phyloP scores from a whole-genome alignment of 92 coral and sea anemone species.

The Actinernus sp. region DNA sequence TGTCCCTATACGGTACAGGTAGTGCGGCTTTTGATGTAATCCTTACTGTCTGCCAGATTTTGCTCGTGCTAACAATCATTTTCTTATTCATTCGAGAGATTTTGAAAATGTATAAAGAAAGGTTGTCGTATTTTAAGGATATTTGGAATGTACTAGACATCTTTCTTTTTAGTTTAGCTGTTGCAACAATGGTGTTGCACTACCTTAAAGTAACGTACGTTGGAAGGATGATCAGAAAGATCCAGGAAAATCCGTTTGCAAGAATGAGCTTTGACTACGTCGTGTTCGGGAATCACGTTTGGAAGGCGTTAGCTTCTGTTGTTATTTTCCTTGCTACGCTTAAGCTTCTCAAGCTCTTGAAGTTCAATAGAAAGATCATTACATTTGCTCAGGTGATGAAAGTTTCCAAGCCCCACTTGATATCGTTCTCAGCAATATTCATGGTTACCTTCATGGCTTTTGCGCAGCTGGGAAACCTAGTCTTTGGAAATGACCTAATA shows the following conservation, averaged over 20 bases:
- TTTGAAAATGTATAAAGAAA: conserved; percentile 27
- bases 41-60: conserved; percentile 37
- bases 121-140: conserved; percentile 67
- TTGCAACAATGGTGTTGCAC: conserved; percentile 55
- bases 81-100: conserved; percentile 24
- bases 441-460: conserved; percentile 67
- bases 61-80: conserved; percentile 49
- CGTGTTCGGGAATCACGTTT: conserved; percentile 70
- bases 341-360: conserved; percentile 78
- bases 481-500: conserved; percentile 64
- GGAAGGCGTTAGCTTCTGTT: conserved; percentile 65
- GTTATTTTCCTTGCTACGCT: conserved; percentile 80
- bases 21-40: conserved; percentile 25
- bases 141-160: conserved; percentile 77
- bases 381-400: conserved; percentile 60
- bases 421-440: conserved; percentile 62
- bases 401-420: conserved; percentile 47
- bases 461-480: conserved; percentile 73
- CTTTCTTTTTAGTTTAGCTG: conserved; percentile 53
- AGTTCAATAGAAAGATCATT: conserved; percentile 78
- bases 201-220: conserved; percentile 68
- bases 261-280: conserved; percentile 94
- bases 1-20: conserved; percentile 69
- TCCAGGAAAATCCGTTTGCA: conserved; percentile 80
- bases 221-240: conserved; percentile 46